Base-by-base conservation (phyloP, 2,888 invertebrate species). In the Megastigmus dorsalis region DNA sequence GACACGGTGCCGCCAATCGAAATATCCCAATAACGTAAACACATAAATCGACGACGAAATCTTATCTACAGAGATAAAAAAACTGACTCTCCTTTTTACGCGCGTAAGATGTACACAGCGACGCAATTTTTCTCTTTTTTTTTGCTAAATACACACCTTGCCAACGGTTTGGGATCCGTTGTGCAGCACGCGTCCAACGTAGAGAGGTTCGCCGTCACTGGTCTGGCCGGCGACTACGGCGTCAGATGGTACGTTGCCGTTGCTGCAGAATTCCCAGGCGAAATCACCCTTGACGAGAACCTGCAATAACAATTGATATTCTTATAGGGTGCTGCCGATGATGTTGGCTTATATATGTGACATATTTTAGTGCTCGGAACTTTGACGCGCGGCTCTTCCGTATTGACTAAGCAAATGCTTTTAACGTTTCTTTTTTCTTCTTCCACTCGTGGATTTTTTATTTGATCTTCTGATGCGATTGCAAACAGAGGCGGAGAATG, bases 141-240 rank as follows among this genome's bases (percentile, higher is more conserved):
- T 18, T 15, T n/a, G 6, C 45, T 30, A n/a, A 62, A 55, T 43
- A 60, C 73, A 28, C 75, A 93, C 92, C 90, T 94, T 94, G 84
- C 94, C 94, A 74, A 93, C 89, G 10, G 93, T 93, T 75, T 92
- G 90, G 80, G 92, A 91, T 10, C 93, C 93, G 78, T 92, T 91
- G 78, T 92, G 91, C 38, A 90, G 89, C 65, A 92, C 92, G 75
- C 94, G 91, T 7, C 93, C 94, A 77, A 91, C 90, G 89, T 91
- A 94, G 41, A 94, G 88, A 36, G 90, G 89, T 87, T 94, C 93
- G 9, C 93, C 93, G 76, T 91, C 91, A 54, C 89, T 85, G 0
- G 92, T 93, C 75, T 90, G 88, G 18, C 94, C 94, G 0, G 91
- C 92, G 54, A 91, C 90, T 0, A 94, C 91, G 0, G 94, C 93